phyloP scores from a whole-genome alignment of 2,113 vertebrate species.

The Microtus montanus region DNA sequence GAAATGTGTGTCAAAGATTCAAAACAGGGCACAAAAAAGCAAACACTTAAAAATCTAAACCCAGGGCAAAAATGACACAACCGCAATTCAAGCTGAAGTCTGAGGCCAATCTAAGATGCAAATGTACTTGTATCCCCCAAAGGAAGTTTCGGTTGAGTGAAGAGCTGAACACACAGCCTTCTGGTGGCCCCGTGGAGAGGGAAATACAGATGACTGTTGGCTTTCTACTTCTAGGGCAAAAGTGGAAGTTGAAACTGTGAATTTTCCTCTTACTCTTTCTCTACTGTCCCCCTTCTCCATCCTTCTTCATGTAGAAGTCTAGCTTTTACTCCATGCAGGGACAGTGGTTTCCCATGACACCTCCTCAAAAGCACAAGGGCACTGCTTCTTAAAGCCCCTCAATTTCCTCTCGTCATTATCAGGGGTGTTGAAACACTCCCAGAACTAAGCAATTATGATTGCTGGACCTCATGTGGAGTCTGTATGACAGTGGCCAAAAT shows the following conservation, averaged over 20 bases:
- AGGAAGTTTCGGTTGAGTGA: background rate
- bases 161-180: background rate
- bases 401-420: background rate
- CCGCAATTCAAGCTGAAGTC: background rate
- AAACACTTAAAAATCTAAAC: background rate
- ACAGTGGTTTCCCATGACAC: background rate
- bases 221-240: background rate
- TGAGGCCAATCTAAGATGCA: background rate
- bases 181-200: accelerated
- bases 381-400: background rate
- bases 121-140: accelerated
- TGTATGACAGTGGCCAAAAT: background rate
- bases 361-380: no score
- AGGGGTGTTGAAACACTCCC: accelerated
- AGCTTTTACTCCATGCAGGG: background rate
- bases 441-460: background rate
- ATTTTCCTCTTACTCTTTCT: background rate
- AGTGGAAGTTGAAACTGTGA: background rate
- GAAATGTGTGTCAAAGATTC: background rate
- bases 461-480: background rate
- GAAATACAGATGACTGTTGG: accelerated
- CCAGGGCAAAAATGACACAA: background rate
- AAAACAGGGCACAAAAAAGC: background rate
- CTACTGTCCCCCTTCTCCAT: background rate
- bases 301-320: background rate